Percentiles rank a stretch among this genome's conserved stretches.
Conservation (phyloP, 2,113 vertebrate species). For the Oryzias melastigma region DNA sequence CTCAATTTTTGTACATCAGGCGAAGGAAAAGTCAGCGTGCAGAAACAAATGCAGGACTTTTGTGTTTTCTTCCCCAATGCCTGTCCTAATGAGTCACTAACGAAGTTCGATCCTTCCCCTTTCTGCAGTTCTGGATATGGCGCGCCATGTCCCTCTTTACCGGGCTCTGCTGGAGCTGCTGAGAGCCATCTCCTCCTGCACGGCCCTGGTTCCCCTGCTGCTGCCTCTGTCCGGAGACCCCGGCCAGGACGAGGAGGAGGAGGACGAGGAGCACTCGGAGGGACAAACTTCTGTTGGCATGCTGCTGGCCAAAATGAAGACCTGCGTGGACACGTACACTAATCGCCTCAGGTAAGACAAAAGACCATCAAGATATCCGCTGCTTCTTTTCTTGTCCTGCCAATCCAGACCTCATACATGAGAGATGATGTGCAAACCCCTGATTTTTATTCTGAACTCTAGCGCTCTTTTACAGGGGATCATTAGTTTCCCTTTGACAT, state of each 20-base stretch:
- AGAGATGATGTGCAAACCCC: background rate
- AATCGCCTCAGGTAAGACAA: conserved; percentile 86
- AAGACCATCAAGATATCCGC: too few relatives aligned
- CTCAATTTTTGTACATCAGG: too few relatives aligned
- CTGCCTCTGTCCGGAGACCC: conserved; percentile 88
- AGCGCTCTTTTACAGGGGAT: background rate
- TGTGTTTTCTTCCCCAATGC: too few relatives aligned
- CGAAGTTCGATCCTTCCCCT: conserved; percentile 1
- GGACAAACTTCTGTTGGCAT: conserved; percentile 94
- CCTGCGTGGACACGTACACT: conserved; percentile 97
- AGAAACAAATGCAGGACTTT: too few relatives aligned
- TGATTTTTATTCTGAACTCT: background rate
- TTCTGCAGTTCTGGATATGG: conserved; percentile 92
- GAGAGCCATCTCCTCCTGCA: conserved; percentile 91
- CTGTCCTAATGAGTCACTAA: background rate
- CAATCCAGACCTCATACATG: background rate
- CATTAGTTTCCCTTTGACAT: conserved; percentile 6
- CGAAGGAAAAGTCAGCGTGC: too few relatives aligned
- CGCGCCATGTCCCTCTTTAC: conserved; percentile 94
- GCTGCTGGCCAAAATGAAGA: conserved; percentile 98
- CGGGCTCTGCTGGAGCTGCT: conserved; percentile 92
- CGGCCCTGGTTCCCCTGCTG: conserved; percentile 89
- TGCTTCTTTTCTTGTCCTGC: background rate
- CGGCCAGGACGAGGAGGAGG: conserved; percentile 79
- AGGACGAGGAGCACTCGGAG: conserved; percentile 88